phyloP scores from a whole-genome alignment of 2,888 invertebrate species.

The Trissoscelio sp. region DNA sequence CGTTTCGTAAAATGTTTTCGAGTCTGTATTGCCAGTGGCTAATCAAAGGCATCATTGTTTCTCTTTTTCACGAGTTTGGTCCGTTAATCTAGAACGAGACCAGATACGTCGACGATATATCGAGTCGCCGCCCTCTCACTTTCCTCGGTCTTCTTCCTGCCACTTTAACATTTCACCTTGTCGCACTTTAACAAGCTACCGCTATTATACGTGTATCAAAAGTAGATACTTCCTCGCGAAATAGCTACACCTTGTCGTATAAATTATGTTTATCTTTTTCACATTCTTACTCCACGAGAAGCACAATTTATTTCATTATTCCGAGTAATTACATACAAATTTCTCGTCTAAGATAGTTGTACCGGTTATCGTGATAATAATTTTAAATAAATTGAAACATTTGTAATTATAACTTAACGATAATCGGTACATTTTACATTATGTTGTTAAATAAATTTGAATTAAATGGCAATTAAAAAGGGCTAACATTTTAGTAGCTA shows the following conservation, averaged over 20 bases:
- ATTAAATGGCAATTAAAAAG: too few species aligned
- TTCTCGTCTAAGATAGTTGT: too few species aligned
- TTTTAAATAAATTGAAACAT: too few species aligned
- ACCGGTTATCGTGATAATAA: too few species aligned
- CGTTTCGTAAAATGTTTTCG: conserved; percentile 49
- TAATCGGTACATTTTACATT: too few species aligned
- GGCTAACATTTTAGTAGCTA: too few species aligned
- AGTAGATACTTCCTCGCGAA: neutral
- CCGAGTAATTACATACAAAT: too few species aligned
- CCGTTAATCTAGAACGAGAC: conserved; percentile 48
- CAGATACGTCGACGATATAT: conserved; percentile 46
- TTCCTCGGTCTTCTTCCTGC: conserved; percentile 34
- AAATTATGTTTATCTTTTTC: neutral
- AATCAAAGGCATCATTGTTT: conserved; percentile 69
- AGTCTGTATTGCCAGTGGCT: conserved; percentile 42
- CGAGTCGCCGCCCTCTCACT: conserved; percentile 45
- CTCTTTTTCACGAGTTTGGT: conserved; percentile 46
- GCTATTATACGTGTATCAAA: conserved; percentile 31
- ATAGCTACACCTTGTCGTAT: neutral
- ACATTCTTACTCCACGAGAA: too few species aligned
- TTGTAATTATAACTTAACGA: too few species aligned
- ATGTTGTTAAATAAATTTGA: too few species aligned
- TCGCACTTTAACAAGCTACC: conserved; percentile 46
- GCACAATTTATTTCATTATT: too few species aligned
- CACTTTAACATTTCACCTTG: conserved; percentile 62